Base-by-base conservation (phyloP, 1,140 invertebrate species). In the Megalopta genalis region DNA sequence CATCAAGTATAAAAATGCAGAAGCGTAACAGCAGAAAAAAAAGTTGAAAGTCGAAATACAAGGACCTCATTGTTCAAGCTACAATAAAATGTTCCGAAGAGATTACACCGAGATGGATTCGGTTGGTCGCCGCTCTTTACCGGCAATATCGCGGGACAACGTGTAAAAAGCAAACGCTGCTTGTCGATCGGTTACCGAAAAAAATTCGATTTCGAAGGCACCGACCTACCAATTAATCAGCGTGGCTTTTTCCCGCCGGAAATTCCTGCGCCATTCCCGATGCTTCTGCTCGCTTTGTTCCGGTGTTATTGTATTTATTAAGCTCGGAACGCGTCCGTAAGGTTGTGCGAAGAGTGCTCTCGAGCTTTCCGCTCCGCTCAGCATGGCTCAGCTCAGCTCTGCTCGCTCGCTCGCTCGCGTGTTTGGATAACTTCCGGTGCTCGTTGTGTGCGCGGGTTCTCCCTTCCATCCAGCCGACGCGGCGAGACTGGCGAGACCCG, bases 281-380 rank as follows among this genome's bases (percentile, higher is more conserved):
- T 23, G 57, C 57, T 37, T 37, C 63, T 14, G 63, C 39, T 21
- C 21, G 21, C 10, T 21, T 18, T 16, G 8, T 64, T 65, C 39
- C 63, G 37, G 8, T 6, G 39, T 16, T 65, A 42, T 42, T 42
- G 39, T 39, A 23, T 65, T 42, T 65, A 65, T 65, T 65, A 65
- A 42, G 39, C 63, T 12, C 21, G 42, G 42, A 65, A 32, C 18
- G 42, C 42, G 63, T 65, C 63, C 63, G 39, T 65, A 65, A 42
- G 39, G 21, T 39, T 10, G 32, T 23, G 32, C 39, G 39, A 65
- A 0, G n/a, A 32, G 63, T 8, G 63, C 37, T 42, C 63, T 65
- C 32, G 32, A 32, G 32, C 32, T 32, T 32, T 32, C 32, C 32
- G 32, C 32, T 32, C 32, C 32, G 32, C 4, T 32, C 32, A 4